Percentiles rank a stretch among this genome's conserved stretches.
phyloP scores from a whole-genome alignment of 2,113 vertebrate genomes.

The Probosciger aterrimus region DNA sequence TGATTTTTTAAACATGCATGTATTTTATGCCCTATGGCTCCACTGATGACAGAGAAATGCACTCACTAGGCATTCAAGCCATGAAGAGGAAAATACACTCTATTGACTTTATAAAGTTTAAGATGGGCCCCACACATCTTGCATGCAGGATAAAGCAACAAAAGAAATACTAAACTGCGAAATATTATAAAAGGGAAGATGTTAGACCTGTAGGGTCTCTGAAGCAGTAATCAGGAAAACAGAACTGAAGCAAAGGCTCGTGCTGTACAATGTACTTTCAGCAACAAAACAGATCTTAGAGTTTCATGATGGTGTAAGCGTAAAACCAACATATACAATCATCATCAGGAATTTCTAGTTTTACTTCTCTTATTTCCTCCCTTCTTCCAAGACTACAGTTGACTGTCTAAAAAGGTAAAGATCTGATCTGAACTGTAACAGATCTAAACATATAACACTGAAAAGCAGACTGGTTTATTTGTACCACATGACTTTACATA shows the following conservation, averaged over 20 bases:
- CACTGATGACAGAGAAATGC: neutral
- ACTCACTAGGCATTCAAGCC: neutral
- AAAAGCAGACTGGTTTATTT: neutral
- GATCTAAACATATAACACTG: neutral
- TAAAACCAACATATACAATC: neutral
- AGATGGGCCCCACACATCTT: neutral
- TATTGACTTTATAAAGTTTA: neutral
- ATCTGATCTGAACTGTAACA: neutral
- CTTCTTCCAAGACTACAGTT: neutral
- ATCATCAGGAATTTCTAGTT: neutral
- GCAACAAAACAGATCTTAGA: neutral
- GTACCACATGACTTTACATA: neutral
- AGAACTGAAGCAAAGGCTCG: neutral
- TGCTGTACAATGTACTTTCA: neutral
- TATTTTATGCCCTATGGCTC: neutral
- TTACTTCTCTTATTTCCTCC: neutral
- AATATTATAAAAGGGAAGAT: neutral
- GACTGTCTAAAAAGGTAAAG: neutral
- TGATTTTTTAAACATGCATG: accelerated
- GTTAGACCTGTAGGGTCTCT: neutral
- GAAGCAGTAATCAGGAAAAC: neutral
- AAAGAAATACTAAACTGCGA: neutral
- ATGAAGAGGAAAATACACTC: neutral
- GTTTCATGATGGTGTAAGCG: accelerated
- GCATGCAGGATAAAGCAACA: neutral